Percentiles rank a stretch among this genome's conserved stretches.
phyloP scores from a whole-genome alignment of 2,888 invertebrate genomes.

The Chrysodeixis includens region DNA sequence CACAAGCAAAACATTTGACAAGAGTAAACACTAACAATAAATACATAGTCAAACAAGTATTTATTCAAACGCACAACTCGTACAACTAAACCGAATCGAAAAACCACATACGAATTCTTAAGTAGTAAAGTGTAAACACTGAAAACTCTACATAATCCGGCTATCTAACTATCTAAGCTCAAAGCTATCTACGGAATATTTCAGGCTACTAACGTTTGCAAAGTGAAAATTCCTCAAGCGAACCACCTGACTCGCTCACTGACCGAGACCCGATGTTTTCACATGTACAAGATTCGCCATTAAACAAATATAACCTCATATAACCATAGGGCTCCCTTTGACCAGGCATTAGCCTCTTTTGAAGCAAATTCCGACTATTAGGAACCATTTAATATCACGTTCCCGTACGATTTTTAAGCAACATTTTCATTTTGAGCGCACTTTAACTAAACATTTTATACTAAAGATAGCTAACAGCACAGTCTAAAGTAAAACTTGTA shows the following conservation, averaged over 20 bases:
- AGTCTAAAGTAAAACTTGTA: conserved; percentile 4
- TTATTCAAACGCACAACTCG: neutral
- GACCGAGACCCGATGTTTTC: conserved; percentile 70
- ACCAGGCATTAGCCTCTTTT: conserved; percentile 12
- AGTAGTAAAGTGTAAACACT: conserved; percentile 22
- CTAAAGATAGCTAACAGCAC: neutral
- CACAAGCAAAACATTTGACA: neutral
- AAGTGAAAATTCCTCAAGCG: conserved; percentile 78
- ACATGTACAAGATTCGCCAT: conserved; percentile 69
- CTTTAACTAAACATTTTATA: neutral
- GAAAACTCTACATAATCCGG: conserved; percentile 27
- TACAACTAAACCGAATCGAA: conserved; percentile 19
- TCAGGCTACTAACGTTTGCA: conserved; percentile 67
- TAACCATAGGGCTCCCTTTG: conserved; percentile 33
- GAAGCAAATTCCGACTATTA: conserved; percentile 19
- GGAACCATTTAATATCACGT: neutral
- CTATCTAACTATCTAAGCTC: conserved; percentile 40
- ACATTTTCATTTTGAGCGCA: neutral
- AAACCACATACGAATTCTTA: conserved; percentile 16
- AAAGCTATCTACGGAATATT: conserved; percentile 65
- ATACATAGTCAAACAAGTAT: neutral
- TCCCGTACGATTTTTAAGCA: neutral
- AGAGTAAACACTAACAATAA: neutral
- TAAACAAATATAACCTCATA: conserved; percentile 63
- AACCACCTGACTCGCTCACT: conserved; percentile 67